These are phyloP conservation scores for Melikaiella ostensackeni DNA, from an alignment of 2,888 invertebrate species.

Conservation along the genomic window DNA sequence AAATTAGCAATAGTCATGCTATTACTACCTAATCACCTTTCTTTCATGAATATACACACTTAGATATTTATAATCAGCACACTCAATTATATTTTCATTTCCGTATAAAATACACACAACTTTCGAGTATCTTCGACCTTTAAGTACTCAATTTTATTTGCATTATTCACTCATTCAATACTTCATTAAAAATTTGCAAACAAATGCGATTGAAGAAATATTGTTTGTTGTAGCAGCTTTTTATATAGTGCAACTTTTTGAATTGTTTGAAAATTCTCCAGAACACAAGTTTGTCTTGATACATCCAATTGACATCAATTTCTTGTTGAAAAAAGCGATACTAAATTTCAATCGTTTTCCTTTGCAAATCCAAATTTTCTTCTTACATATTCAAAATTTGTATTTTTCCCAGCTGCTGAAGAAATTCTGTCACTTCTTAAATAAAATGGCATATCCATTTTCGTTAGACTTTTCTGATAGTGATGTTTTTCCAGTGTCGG, in stretches of 20 bases:
- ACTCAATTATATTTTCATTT: not conserved
- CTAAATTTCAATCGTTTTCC: not conserved
- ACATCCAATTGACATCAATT: too few species aligned
- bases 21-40: not conserved
- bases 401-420: not conserved
- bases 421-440: not conserved
- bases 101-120: not conserved
- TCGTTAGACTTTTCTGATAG: not conserved
- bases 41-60: not conserved
- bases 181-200: not conserved
- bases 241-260: too few species aligned
- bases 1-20: not conserved
- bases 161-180: not conserved
- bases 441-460: not conserved
- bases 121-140: not conserved
- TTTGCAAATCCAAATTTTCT: not conserved
- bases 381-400: not conserved
- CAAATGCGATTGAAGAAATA: not conserved
- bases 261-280: too few species aligned
- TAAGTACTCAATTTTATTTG: not conserved
- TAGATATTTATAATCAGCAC: conserved; percentile 1
- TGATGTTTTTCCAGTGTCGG: not conserved
- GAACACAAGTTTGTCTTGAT: too few species aligned
- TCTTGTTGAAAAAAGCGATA: too few species aligned
- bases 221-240: not conserved